Evolutionary conservation across 2,113 vertebrate genomes (phyloP), one percentile per base, ranked within the genome.

Genomic region (Notarius lentiginosus): DNA sequence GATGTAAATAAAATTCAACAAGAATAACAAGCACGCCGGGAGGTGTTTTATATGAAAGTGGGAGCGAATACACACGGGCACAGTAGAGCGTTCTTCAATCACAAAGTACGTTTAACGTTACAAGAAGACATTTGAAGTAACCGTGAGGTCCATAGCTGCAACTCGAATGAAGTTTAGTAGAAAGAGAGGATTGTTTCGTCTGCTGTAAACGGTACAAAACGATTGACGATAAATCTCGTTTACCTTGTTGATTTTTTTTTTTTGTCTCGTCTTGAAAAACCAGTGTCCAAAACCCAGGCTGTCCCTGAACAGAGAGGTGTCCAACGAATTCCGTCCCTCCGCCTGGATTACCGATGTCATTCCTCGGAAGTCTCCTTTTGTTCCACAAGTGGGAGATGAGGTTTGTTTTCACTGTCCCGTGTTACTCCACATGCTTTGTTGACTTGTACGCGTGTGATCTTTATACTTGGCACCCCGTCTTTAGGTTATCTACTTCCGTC

Each of bases 321-420:
- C 96, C 0, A 96, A 94, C 66, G 97, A 98, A 82, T 99, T 96
- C 86, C 96, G 97, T 83, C 97, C 98, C 82, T 96, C 98, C 0
- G 91, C 94, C 0, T 99, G 98, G 98, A 98, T 99, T 91, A 99
- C 97, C 0, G 98, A 99, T 83, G 96, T 97, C 17, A 93, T 96
- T 88, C 98, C 98, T 73, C 94, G 97, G 83, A 97, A 96, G 90
- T 99, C 98, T 84, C 98, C 98, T 8, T 99, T 98, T 92, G 97
- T 99, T 87, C 98, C 98, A 66, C 98, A 99, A 84, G 98, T 99
- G 97, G 98, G 98, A 0, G 98, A 99, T 12, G 98, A 99, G 96
- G 98, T 99, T 27, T 77, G 76, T 10, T 49, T 66, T 41, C 20
- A 12, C 47, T 60, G 22, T 65, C 27, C 0, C 83, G 55, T 53